A percentile compares a stretch with the other conserved stretches of the same genome.
These are phyloP conservation scores for Hemicordylus capensis DNA, from an alignment of 2,113 vertebrate species.

Conservation along the genomic window DNA sequence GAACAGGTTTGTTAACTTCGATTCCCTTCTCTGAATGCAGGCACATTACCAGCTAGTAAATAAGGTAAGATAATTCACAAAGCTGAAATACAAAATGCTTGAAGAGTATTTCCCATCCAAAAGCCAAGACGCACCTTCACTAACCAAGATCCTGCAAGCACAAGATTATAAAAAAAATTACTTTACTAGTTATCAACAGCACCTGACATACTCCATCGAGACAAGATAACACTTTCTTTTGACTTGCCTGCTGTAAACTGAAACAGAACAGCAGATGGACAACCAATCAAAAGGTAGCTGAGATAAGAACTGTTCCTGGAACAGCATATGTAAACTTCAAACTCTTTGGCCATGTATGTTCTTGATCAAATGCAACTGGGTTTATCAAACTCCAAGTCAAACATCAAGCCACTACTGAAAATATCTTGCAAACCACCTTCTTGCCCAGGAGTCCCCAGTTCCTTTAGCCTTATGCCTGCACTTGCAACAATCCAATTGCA, in stretches of 20 bases:
- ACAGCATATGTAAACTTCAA: not conserved
- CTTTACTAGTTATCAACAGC: constrained; percentile 52
- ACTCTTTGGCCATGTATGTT: not conserved
- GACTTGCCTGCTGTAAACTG: not conserved
- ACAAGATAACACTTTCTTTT: constrained; percentile 38
- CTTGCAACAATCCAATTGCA: not conserved
- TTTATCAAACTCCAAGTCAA: not conserved
- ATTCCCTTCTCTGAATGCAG: not conserved
- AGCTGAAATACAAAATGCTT: not conserved
- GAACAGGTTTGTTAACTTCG: not conserved
- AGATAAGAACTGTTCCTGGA: not conserved
- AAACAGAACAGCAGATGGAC: accelerated
- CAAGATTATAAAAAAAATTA: constrained; percentile 58
- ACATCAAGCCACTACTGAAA: not conserved
- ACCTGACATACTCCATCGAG: constrained; percentile 49
- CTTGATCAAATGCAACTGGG: not conserved
- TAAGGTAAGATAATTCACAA: constrained; percentile 10
- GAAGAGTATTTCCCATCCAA: not conserved
- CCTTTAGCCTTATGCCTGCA: not conserved
- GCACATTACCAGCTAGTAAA: not conserved
- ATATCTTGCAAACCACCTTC: not conserved
- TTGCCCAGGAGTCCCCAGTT: not conserved
- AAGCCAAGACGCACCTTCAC: constrained; percentile 12
- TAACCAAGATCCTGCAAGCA: constrained; percentile 21
- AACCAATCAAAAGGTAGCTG: no score